Percentiles rank a stretch among this genome's conserved stretches.
These are phyloP conservation scores for Octopus sinensis DNA, from an alignment of 1,140 invertebrate species.

Conservation along the genomic window DNA sequence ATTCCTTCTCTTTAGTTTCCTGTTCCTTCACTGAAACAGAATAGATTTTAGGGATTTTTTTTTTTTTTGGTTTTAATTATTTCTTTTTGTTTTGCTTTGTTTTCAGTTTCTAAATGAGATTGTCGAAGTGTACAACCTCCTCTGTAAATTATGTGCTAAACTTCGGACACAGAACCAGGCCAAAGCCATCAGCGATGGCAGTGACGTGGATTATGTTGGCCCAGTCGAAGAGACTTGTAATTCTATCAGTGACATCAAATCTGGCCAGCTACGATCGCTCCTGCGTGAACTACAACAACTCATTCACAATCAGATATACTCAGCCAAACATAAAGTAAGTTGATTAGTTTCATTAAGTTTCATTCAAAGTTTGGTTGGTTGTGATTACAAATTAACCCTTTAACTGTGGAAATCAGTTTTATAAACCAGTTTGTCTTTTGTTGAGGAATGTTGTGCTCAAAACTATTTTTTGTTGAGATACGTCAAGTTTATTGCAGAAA, in stretches of 20 bases:
- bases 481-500: no score
- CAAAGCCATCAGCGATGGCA: background rate
- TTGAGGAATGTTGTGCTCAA: no score
- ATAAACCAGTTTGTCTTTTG: no score
- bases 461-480: no score
- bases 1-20: no score
- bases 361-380: no score
- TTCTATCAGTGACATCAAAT: background rate
- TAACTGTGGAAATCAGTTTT: no score
- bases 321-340: background rate
- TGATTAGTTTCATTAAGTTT: background rate
- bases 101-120: background rate
- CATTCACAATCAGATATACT: background rate
- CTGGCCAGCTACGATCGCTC: background rate
- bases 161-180: background rate
- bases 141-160: background rate
- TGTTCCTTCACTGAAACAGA: no score
- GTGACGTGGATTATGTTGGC: background rate
- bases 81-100: background rate
- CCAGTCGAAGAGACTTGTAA: background rate
- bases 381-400: no score
- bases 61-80: constrained; percentile 4
- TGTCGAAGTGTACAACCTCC: background rate
- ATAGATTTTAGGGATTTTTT: no score
- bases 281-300: background rate